Evolutionary conservation across 2,113 vertebrate species (phyloP).

Genomic region (Chloropsis cyanopogon): DNA sequence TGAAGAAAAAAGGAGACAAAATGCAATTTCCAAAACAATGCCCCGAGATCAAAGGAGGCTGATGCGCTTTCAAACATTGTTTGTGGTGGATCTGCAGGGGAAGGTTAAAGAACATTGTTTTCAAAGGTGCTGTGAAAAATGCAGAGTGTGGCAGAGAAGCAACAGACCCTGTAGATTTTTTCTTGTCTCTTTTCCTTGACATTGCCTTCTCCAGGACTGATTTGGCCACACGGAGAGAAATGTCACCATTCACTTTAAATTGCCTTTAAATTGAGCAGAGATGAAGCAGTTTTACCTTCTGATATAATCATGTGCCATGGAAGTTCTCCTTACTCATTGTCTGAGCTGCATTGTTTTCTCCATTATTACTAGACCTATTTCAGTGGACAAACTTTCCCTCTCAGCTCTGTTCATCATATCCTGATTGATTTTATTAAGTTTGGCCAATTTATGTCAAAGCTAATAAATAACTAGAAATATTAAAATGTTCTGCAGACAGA

Average conservation of each 20-base stretch:
- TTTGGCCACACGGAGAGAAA: background rate
- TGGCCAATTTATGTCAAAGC: background rate
- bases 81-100: background rate
- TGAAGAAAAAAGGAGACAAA: slow-evolving; percentile 3
- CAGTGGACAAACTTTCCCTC: background rate
- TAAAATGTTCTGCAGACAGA: background rate
- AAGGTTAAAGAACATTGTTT: background rate
- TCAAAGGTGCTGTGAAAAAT: background rate
- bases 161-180: background rate
- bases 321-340: background rate
- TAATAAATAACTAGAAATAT: background rate
- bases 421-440: background rate
- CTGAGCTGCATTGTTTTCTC: background rate
- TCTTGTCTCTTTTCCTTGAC: background rate
- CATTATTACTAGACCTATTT: background rate
- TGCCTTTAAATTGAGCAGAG: background rate
- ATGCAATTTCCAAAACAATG: slow-evolving; percentile 45
- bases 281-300: background rate
- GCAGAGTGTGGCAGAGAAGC: background rate
- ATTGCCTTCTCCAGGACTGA: background rate
- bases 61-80: background rate
- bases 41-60: background rate
- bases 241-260: background rate
- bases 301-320: background rate
- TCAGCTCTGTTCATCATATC: background rate